These are phyloP conservation scores for Copidosoma aretas DNA, from an alignment of 2,888 invertebrate species.

Conservation along the genomic window DNA sequence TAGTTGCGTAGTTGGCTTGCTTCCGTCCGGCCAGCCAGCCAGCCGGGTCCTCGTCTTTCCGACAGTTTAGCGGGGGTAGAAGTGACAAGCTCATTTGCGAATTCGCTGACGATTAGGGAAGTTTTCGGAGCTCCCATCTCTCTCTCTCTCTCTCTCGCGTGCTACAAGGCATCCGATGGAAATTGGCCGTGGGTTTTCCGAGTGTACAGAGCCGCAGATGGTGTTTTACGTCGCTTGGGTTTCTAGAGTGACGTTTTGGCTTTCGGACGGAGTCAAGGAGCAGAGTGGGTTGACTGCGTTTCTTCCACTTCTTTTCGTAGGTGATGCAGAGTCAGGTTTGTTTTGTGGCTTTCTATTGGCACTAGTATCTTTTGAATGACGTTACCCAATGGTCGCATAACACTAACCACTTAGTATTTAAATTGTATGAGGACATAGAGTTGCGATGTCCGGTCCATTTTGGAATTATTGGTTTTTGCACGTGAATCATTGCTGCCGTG, in stretches of 20 bases:
- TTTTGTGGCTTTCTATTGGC: not conserved
- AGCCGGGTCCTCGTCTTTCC: not conserved
- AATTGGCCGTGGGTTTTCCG: slow-evolving; percentile 1
- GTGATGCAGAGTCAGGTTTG: not conserved
- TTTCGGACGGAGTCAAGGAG: no score
- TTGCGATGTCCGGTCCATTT: no score
- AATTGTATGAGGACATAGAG: no score
- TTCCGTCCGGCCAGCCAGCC: not conserved
- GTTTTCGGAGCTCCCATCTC: slow-evolving; percentile 9
- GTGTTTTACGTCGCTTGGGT: not conserved
- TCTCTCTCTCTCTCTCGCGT: not conserved
- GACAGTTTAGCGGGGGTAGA: no score
- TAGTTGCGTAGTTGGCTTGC: slow-evolving; percentile 28
- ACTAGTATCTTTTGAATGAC: no score
- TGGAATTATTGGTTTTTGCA: no score
- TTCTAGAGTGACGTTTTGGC: no score
- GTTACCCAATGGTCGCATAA: no score
- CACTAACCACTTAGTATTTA: no score
- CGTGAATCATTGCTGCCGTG: no score
- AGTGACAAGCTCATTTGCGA: slow-evolving; percentile 17
- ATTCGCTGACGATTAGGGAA: slow-evolving; percentile 35
- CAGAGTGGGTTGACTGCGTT: no score
- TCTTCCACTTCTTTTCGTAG: no score
- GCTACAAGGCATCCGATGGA: not conserved
- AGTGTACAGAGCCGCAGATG: not conserved